Base-by-base conservation (phyloP, 2,113 vertebrate species). In the Peromyscus leucopus region DNA sequence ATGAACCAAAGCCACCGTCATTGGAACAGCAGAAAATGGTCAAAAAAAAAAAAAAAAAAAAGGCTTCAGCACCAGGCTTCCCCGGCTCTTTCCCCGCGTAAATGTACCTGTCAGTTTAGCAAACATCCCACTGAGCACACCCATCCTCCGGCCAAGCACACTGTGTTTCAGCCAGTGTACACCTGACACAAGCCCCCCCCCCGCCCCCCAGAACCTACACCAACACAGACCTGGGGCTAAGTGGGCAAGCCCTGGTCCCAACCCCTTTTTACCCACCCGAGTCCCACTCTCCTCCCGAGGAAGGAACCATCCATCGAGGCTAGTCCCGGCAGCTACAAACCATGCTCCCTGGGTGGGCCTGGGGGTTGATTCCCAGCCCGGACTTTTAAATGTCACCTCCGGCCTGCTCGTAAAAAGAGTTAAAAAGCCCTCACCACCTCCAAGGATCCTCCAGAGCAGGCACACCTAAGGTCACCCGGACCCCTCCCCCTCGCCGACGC, bases 401-500 rank as follows among this genome's bases (percentile, higher is more conserved):
- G 89, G 95, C 94, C 94, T 96, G 92, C 80, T 90, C 42, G 5
- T 46, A 65, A 36, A 36, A 67, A 90, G 33, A 46, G 74, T 89
- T 72, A 65, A 76, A 78, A 94, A 83, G 33, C 69, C 48, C 69
- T 13, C 39, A 93, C 55, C 93, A 75, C 91, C 61, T 83, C 69
- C 36, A 63, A 5, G 15, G 61, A 71, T 63, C 80, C 85, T 67
- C 82, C 7, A 42, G 57, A 67, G 61, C 95, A 59, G 67, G 91
- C 63, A 72, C 1, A 85, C 88, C 96, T 96, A 79, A 91, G 82
- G 95, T 80, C 89, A 69, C 1, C 8, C 1, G 87, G 97, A 94
- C 95, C 95, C 97, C 95, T 98, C 95, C 96, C 90, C 96, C 94
- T 61, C 95, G 9, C 90, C 36, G 39, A 57, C 69, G 74, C 97